phyloP scores from a whole-genome alignment of 2,888 invertebrate genomes.

The Epistrophella euchroma region DNA sequence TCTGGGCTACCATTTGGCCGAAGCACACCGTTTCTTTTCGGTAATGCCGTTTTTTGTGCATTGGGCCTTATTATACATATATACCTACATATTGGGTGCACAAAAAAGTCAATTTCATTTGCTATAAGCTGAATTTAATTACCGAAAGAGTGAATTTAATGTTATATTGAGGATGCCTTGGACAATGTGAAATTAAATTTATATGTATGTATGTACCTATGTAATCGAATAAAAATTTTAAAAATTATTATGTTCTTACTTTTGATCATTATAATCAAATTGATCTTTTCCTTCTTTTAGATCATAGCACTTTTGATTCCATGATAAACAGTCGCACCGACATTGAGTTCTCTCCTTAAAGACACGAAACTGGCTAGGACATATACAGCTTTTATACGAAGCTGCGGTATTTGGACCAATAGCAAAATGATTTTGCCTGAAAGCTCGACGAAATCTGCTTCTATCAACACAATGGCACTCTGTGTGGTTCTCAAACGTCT shows the following conservation, averaged over 20 bases:
- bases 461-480: constrained; percentile 81
- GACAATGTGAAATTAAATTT: no score
- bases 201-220: no score
- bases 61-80: no score
- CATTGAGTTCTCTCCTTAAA: constrained; percentile 84
- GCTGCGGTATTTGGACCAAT: background rate
- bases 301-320: constrained; percentile 86
- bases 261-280: constrained; percentile 87
- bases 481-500: constrained; percentile 81
- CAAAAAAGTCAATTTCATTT: no score
- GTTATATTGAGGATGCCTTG: no score
- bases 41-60: no score
- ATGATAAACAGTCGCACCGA: constrained; percentile 87
- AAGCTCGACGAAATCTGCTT: constrained; percentile 18
- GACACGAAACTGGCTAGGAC: constrained; percentile 83
- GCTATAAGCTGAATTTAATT: no score
- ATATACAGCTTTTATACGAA: constrained; percentile 72
- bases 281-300: constrained; percentile 88
- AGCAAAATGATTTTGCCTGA: constrained; percentile 12
- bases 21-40: no score
- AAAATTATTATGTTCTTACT: constrained; percentile 82
- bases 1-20: no score
- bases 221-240: background rate
- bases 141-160: no score
- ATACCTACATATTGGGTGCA: no score